These are phyloP conservation scores for Microplitis mediator DNA, from an alignment of 1,140 invertebrate genomes.

Conservation along the genomic window DNA sequence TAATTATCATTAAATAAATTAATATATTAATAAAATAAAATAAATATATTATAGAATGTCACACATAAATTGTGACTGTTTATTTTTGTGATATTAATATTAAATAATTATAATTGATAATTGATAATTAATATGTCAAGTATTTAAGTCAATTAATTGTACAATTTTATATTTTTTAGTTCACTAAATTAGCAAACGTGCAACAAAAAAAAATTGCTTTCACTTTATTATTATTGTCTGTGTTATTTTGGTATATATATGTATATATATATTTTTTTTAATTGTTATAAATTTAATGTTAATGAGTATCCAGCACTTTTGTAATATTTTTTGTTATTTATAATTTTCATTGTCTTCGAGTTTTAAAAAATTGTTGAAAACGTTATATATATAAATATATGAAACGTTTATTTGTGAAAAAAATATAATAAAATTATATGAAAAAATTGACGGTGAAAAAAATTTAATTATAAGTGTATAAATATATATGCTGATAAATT, in stretches of 20 bases:
- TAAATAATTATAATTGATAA: conserved; percentile 47
- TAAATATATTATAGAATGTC: conserved; percentile 30
- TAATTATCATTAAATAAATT: not conserved
- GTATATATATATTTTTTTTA: not conserved
- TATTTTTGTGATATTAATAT: conserved; percentile 60
- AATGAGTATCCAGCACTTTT: conserved; percentile 28
- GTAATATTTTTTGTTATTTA: not conserved
- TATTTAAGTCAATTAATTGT: not conserved
- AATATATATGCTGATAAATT: not conserved
- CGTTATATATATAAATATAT: conserved; percentile 27
- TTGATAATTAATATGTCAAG: conserved; percentile 5
- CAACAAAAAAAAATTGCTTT: not conserved
- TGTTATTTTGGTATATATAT: not conserved
- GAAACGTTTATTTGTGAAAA: conserved; percentile 13
- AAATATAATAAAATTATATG: conserved; percentile 4
- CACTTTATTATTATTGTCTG: not conserved
- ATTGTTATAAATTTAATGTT: not conserved
- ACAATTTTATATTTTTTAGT: not conserved
- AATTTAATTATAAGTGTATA: not conserved
- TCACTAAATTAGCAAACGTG: not conserved
- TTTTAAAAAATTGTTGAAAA: conserved; percentile 28
- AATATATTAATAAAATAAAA: not conserved
- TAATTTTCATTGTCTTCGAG: conserved; percentile 17
- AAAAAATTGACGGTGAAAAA: not conserved
- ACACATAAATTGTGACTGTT: conserved; percentile 47